Evolutionary conservation across 1,140 invertebrate genomes (phyloP).

Genomic region (Pseudomyrmex dendroicus): DNA sequence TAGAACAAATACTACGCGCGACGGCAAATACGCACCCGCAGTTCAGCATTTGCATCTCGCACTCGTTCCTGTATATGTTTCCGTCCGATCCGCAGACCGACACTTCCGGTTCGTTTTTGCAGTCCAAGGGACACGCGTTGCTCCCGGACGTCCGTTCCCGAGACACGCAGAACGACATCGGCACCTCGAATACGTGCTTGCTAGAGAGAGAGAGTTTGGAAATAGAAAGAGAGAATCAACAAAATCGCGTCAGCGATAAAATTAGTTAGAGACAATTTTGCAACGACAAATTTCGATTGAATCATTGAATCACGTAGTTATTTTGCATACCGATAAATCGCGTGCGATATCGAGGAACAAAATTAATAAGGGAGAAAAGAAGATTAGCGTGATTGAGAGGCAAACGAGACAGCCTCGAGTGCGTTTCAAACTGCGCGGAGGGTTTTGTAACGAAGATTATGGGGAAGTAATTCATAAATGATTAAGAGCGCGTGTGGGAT

Average conservation of each 20-base stretch:
- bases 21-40: constrained; percentile 90
- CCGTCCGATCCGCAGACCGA: constrained; percentile 95
- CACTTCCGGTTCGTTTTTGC: constrained; percentile 87
- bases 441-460: constrained; percentile 17
- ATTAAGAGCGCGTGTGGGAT: constrained; percentile 11
- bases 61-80: constrained; percentile 94
- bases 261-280: too few relatives aligned
- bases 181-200: constrained; percentile 96
- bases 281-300: background rate
- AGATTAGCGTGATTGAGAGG: constrained; percentile 23
- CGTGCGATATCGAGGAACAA: background rate
- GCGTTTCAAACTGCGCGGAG: background rate
- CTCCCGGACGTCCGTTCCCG: constrained; percentile 89
- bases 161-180: constrained; percentile 94
- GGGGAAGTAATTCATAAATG: constrained; percentile 25
- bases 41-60: constrained; percentile 95
- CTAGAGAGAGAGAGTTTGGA: constrained; percentile 80
- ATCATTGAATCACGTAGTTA: background rate
- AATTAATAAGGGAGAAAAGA: constrained; percentile 1
- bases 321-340: background rate
- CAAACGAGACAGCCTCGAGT: background rate
- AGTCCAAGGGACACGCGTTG: constrained; percentile 89
- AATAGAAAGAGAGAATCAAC: background rate
- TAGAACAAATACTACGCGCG: background rate
- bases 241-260: constrained; percentile 1